A percentile compares a stretch with the other conserved stretches of the same genome.
Conservation (phyloP, 2,797 vertebrate genomes). For the Melanotaenia nigrans region DNA sequence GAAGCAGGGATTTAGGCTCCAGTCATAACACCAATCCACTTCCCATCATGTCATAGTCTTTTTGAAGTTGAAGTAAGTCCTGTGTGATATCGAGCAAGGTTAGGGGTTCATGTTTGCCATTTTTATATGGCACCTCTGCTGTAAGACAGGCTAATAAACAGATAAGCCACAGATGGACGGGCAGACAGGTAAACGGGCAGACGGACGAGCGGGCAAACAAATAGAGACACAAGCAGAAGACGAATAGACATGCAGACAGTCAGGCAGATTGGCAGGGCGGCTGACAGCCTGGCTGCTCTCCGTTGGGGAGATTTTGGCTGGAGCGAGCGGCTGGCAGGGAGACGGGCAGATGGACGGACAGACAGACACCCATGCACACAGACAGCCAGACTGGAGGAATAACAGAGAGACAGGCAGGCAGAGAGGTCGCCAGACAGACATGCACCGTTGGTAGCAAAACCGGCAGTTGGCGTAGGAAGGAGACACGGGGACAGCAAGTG, state of each 20-base stretch:
- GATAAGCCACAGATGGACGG: constrained; percentile 53
- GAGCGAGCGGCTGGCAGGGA: constrained; percentile 71
- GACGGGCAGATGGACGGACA: constrained; percentile 76
- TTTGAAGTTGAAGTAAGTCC: constrained; percentile 15
- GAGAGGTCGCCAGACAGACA: constrained; percentile 73
- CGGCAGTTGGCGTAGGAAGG: constrained; percentile 76
- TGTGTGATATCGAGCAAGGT: constrained; percentile 3
- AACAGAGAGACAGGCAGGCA: constrained; percentile 45
- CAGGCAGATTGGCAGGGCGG: constrained; percentile 71
- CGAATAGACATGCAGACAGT: constrained; percentile 65
- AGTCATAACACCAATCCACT: background rate
- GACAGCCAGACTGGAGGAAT: constrained; percentile 60
- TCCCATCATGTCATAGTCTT: constrained; percentile 12
- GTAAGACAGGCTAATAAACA: constrained; percentile 44
- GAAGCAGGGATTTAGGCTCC: constrained; percentile 2
- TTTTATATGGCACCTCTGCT: constrained; percentile 35
- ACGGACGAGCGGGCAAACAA: constrained; percentile 69
- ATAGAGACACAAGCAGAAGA: constrained; percentile 73
- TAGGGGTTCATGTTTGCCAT: constrained; percentile 24
- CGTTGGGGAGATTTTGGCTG: constrained; percentile 65
- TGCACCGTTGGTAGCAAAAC: constrained; percentile 74
- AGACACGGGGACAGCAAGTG: constrained; percentile 77
- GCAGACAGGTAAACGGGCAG: constrained; percentile 55
- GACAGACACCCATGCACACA: constrained; percentile 50
- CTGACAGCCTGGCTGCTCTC: constrained; percentile 74